These are phyloP conservation scores for Brienomyrus longianalis DNA, from an alignment of 2,113 vertebrate genomes.

Conservation along the genomic window DNA sequence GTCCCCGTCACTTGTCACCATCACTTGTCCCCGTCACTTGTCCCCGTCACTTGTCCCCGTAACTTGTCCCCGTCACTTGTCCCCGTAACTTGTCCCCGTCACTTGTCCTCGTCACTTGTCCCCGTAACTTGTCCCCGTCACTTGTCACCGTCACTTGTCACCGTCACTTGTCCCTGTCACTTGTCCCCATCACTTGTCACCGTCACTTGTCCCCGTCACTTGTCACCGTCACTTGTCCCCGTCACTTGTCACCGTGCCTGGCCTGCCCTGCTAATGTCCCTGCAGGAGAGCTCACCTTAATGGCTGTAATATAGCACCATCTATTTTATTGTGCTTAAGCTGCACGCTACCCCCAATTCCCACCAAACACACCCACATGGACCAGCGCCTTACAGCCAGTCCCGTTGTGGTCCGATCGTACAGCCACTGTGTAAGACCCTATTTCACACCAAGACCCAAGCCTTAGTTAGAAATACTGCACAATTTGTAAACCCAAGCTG, in stretches of 20 bases:
- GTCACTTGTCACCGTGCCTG: slow-evolving; percentile 45
- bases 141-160: no score
- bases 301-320: slow-evolving; percentile 39
- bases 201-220: slow-evolving; percentile 48
- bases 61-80: no score
- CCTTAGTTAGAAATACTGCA: slow-evolving; percentile 98
- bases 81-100: no score
- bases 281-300: slow-evolving; percentile 69
- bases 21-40: no score
- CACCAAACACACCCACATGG: slow-evolving; percentile 50
- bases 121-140: no score
- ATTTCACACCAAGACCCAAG: slow-evolving; percentile 85
- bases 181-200: no score
- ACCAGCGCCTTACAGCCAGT: slow-evolving; percentile 56
- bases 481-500: slow-evolving; percentile 78
- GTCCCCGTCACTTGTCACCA: no score
- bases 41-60: no score
- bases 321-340: slow-evolving; percentile 39
- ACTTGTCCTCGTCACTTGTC: no score
- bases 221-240: no score
- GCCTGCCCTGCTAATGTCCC: slow-evolving; percentile 57
- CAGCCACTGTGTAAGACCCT: slow-evolving; percentile 50
- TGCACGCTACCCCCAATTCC: slow-evolving; percentile 56
- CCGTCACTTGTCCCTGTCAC: no score
- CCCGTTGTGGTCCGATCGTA: slow-evolving; percentile 62